Evolutionary conservation across 2,888 invertebrate species (phyloP), one percentile per base, ranked within the genome.

Genomic region (Lasioglossum calceatum): DNA sequence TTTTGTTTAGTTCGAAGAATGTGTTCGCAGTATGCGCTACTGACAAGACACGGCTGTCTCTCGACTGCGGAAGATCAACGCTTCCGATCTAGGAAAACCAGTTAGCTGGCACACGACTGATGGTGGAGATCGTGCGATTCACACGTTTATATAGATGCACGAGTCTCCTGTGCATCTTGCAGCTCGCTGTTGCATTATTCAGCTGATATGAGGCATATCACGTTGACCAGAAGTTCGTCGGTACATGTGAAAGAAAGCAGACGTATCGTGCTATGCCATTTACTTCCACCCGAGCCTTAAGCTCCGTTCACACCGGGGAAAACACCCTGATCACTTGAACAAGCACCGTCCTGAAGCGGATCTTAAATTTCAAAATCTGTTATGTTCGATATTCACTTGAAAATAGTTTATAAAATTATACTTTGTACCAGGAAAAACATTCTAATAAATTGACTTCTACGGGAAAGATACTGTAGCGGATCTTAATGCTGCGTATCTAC

Each of bases 141-240:
- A 50, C 72, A 67, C 64, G 64, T 74, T 80, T 86, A 86, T 86
- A 84, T 84, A 77, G 77, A 61, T 67, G 50, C 67, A 67, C 19
- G 32, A 50, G 77, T 72, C 54, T 47, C 54, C 23, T 32, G 23
- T 44, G 39, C 54, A 27, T 77, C 77, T 79, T 32, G 23, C 79
- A 58, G 44, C n/a, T 42, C 50, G 64, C 27, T 50, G 32, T 23
- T 89, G 47, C 81, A 89, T 90, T 89, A 89, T 89, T 90, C 86
- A 89, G 32, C 8, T 42, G 75, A 78, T 70, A 71, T 67, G 44
- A 58, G 47, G 78, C 85, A 72, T 76, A 81, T 81, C 32, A 39
- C 82, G 85, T 82, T 79, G 85, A 81, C 78, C 44, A 79, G 36
- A 87, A 74, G 70, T 79, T 73, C 47, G 39, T 47, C 78, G 61